phyloP scores from a whole-genome alignment of 2,888 invertebrate genomes.

The Euclidia mi region DNA sequence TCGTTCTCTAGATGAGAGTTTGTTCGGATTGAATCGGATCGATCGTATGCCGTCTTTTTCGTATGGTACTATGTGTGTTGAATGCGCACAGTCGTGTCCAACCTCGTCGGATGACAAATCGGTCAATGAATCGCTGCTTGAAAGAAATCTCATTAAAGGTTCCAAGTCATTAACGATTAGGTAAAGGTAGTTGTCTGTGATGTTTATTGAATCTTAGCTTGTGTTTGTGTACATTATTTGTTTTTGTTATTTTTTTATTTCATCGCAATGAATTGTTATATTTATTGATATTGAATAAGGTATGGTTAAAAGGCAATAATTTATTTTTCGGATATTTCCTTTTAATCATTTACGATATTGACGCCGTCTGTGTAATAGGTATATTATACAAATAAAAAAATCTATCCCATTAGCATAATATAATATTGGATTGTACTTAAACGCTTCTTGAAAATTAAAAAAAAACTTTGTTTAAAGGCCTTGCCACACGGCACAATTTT shows the following conservation, averaged over 20 bases:
- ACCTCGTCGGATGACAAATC: constrained; percentile 21
- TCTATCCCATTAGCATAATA: constrained; percentile 41
- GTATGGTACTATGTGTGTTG: too few relatives aligned
- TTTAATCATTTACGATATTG: constrained; percentile 47
- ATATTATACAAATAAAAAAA: constrained; percentile 37
- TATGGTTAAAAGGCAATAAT: constrained; percentile 37
- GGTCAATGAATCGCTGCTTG: constrained; percentile 26
- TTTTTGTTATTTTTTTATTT: constrained; percentile 49
- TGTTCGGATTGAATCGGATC: too few relatives aligned
- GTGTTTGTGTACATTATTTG: constrained; percentile 66
- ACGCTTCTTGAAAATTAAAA: constrained; percentile 42
- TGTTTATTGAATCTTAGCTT: constrained; percentile 76
- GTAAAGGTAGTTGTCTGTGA: constrained; percentile 85
- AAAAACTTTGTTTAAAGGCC: too few relatives aligned
- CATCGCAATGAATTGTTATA: constrained; percentile 45
- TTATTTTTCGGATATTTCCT: constrained; percentile 41
- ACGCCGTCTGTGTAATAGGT: constrained; percentile 59
- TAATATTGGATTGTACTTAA: constrained; percentile 29
- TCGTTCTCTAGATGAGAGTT: too few relatives aligned
- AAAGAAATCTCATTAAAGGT: constrained; percentile 77
- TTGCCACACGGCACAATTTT: too few relatives aligned
- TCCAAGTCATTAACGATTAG: constrained; percentile 76
- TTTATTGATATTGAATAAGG: constrained; percentile 52
- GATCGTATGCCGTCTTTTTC: too few relatives aligned
- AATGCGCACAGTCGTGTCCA: not conserved